Base-by-base conservation (phyloP, 2,888 invertebrate species). In the Noctuana brunneofusca region DNA sequence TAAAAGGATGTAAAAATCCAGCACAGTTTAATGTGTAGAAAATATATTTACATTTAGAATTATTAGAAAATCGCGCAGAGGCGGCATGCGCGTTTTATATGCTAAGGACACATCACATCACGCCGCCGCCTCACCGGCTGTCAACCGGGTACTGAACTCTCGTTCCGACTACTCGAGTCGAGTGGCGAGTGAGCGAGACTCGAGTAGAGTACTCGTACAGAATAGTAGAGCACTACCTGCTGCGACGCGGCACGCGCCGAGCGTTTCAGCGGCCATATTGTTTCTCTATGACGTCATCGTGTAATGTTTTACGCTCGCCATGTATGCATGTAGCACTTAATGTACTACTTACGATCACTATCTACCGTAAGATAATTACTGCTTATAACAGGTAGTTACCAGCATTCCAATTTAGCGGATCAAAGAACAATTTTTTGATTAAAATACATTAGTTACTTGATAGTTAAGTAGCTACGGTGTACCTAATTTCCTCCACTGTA, bases 61-160 rank as follows among this genome's bases (percentile, higher is more conserved):
- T 70, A 64, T 73, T 80, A 83, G 76, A 85, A 86, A 84, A 84
- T 85, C 89, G 85, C 85, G 85, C 80, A 86, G 84, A 85, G 88
- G 87, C 89, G 90, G 89, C 89, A 89, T 81, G 83, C 83, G 86
- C 83, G 83, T 81, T 75, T 74, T 69, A 66, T 71, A 77, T 72
- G 71, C 71, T 75, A 72, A 59, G 68, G 70, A 64, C 72, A 78
- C 74, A 76, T 81, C 72, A 78, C 74, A 76, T 81, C 75, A 84
- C 86, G 85, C 87, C 86, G 85, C 89, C 88, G 86, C 87, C 87
- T 85, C 86, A 76, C 87, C 89, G 89, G 89, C 84, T 87, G 88
- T 87, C 88, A 86, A 86, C 87, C 90, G 89, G 89, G 87, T 89
- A 91, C 91, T 91, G 87, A 90, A 88, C 87, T 84, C 81, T 69